Conservation (phyloP, 2,797 vertebrate genomes). For the Sebastes matsubarae region DNA sequence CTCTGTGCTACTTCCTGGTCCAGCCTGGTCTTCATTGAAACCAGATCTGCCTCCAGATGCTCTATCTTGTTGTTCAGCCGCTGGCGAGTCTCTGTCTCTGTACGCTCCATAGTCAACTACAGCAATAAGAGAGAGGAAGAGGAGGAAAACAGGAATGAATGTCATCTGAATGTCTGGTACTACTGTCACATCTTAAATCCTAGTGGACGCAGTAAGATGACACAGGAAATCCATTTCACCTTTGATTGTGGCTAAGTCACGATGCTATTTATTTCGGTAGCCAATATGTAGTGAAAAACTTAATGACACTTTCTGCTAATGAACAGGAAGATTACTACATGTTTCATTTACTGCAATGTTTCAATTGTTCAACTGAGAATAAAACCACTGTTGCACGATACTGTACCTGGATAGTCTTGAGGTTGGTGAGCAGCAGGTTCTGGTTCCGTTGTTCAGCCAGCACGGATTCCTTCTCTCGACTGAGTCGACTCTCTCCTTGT, state of each 20-base stretch:
- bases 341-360: neutral
- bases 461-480: conserved; percentile 90
- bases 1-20: conserved; percentile 92
- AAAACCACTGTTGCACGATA: neutral
- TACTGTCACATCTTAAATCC: neutral
- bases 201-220: neutral
- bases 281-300: neutral
- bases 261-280: neutral
- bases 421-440: conserved; percentile 91
- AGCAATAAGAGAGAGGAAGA: neutral
- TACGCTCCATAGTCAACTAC: conserved; percentile 92
- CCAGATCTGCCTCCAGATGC: conserved; percentile 88
- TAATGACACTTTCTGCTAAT: neutral
- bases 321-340: neutral
- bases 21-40: conserved; percentile 90
- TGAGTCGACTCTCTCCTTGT: conserved; percentile 89
- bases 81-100: conserved; percentile 91
- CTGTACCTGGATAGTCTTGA: conserved; percentile 91
- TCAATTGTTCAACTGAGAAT: neutral
- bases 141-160: neutral
- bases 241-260: neutral
- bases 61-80: conserved; percentile 90
- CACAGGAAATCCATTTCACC: neutral
- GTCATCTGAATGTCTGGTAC: neutral
- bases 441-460: conserved; percentile 91